A percentile compares a stretch with the other conserved stretches of the same genome.
Conservation (phyloP, 2,113 vertebrate species). For the Pholis gunnellus region DNA sequence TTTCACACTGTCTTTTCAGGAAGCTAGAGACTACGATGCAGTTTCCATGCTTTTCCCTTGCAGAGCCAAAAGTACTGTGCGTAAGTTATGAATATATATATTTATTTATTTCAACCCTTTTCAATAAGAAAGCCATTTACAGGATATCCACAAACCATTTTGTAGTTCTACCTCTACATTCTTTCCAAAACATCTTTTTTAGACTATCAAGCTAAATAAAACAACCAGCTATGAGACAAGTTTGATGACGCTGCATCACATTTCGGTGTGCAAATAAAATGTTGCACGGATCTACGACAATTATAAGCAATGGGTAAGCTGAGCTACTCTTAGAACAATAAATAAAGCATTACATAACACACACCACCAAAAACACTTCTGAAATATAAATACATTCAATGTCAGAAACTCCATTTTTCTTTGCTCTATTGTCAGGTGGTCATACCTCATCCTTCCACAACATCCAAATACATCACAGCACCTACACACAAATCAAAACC, state of each 20-base stretch:
- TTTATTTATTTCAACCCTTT: neutral
- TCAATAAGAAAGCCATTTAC: neutral
- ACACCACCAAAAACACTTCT: neutral
- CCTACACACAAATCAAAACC: constrained; percentile 7
- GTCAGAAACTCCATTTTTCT: neutral
- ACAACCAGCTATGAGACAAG: neutral
- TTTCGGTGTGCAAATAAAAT: neutral
- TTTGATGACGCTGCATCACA: neutral
- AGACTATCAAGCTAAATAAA: neutral
- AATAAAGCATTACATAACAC: constrained; percentile 21
- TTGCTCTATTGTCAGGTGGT: neutral
- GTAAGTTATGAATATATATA: constrained; percentile 58
- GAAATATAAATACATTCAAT: constrained; percentile 20
- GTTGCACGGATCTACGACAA: neutral
- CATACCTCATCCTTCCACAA: neutral
- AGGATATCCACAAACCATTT: neutral
- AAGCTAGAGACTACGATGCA: constrained; percentile 43
- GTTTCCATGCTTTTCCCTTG: constrained; percentile 60
- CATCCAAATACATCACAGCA: neutral
- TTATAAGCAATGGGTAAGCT: neutral
- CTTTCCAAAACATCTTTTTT: neutral
- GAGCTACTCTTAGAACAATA: constrained; percentile 13
- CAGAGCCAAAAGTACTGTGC: constrained; percentile 57
- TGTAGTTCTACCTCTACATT: neutral
- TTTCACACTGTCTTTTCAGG: constrained; percentile 63